These are phyloP conservation scores for Lordiphosa andalusiaca DNA, from an alignment of 2,888 invertebrate genomes.

Conservation along the genomic window DNA sequence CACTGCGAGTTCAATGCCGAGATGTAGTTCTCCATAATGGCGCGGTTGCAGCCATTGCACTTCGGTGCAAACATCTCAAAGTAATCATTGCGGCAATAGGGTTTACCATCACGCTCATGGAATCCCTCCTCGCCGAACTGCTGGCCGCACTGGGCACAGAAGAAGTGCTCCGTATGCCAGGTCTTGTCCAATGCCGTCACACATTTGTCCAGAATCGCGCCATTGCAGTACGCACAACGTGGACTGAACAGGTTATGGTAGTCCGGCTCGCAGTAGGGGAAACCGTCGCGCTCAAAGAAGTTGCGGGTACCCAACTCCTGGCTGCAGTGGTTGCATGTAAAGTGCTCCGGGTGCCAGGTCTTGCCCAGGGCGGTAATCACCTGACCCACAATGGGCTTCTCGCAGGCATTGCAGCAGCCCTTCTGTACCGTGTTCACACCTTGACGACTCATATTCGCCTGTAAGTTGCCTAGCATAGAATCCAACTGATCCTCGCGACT, in stretches of 20 bases:
- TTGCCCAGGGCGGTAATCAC: constrained; percentile 95
- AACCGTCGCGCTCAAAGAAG: constrained; percentile 98
- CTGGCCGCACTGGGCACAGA: constrained; percentile 98
- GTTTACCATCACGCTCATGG: constrained; percentile 97
- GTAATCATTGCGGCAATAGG: constrained; percentile 97
- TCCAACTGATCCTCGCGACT: constrained; percentile 81
- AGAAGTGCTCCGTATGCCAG: constrained; percentile 99
- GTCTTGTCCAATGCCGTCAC: constrained; percentile 98
- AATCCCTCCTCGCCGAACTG: constrained; percentile 99
- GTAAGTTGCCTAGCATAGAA: constrained; percentile 84
- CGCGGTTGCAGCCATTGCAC: constrained; percentile 96
- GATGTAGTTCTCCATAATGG: constrained; percentile 99
- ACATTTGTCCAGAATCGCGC: constrained; percentile 99
- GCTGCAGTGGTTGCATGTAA: constrained; percentile 98
- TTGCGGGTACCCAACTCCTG: constrained; percentile 98
- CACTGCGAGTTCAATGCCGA: constrained; percentile 98
- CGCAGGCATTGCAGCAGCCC: constrained; percentile 99
- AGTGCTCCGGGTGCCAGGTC: constrained; percentile 99
- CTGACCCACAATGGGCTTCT: constrained; percentile 99
- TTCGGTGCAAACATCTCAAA: constrained; percentile 99
- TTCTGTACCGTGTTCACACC: constrained; percentile 99
- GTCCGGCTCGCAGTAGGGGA: constrained; percentile 98
- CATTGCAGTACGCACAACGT: constrained; percentile 98
- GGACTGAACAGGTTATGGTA: constrained; percentile 99
- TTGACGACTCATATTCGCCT: constrained; percentile 99